Percentiles rank a stretch among this genome's conserved stretches.
These are phyloP conservation scores for Hassar affinis DNA, from an alignment of 2,113 vertebrate genomes.

Conservation along the genomic window DNA sequence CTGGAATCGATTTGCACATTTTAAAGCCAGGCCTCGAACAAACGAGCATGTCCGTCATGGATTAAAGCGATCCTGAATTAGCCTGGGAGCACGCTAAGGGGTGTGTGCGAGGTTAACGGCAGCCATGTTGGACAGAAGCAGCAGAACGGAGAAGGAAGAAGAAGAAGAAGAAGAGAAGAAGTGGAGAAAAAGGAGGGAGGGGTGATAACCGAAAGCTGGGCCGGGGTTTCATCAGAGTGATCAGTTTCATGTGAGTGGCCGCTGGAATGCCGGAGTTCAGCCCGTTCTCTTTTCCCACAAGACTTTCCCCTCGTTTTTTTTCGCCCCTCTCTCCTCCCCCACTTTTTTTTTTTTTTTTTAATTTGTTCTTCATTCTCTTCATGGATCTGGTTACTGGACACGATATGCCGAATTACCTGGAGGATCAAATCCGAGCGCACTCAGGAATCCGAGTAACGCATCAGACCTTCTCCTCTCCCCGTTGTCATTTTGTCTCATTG, in stretches of 20 bases:
- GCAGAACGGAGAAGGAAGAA: slow-evolving; percentile 4
- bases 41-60: slow-evolving; percentile 32
- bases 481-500: slow-evolving; percentile 64
- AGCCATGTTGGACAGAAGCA: slow-evolving; percentile 19
- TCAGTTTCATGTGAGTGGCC: slow-evolving; percentile 74
- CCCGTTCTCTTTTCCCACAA: slow-evolving; percentile 78
- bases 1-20: background rate
- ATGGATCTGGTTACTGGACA: slow-evolving; percentile 78
- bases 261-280: slow-evolving; percentile 72
- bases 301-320: slow-evolving; percentile 60
- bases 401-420: slow-evolving; percentile 77
- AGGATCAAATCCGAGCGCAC: slow-evolving; percentile 64
- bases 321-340: background rate
- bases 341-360: slow-evolving; percentile 59
- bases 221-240: slow-evolving; percentile 66
- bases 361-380: slow-evolving; percentile 72
- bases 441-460: slow-evolving; percentile 63
- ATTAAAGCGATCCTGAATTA: slow-evolving; percentile 41
- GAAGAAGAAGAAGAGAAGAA: background rate
- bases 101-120: slow-evolving; percentile 13
- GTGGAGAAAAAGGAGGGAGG: slow-evolving; percentile 56
- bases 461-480: slow-evolving; percentile 56
- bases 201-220: slow-evolving; percentile 35
- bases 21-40: background rate
- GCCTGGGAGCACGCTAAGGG: slow-evolving; percentile 28